phyloP scores from a whole-genome alignment of 2,113 vertebrate species.

The Taurulus bubalis region DNA sequence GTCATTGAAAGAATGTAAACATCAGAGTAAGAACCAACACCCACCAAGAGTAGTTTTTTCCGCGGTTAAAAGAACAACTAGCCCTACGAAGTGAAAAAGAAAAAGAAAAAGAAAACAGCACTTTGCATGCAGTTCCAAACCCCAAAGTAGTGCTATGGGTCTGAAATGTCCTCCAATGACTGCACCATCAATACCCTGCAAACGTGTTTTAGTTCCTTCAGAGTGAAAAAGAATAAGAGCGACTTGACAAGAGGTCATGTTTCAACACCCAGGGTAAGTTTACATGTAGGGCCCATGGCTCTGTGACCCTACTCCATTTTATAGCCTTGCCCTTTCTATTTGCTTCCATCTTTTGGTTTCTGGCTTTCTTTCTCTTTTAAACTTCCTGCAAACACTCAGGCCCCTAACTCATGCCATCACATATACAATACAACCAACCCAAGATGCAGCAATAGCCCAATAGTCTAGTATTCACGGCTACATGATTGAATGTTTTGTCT shows the following conservation, averaged over 20 bases:
- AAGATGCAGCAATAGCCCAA: neutral
- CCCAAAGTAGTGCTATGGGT: neutral
- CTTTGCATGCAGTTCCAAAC: neutral
- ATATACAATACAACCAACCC: neutral
- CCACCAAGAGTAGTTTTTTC: constrained; percentile 27
- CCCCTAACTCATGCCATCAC: neutral
- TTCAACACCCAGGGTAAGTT: constrained; percentile 51
- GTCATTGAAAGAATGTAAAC: constrained; percentile 67
- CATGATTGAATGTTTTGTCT: neutral
- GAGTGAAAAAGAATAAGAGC: neutral
- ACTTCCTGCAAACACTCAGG: constrained; percentile 51
- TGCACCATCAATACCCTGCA: neutral
- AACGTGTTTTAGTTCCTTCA: neutral
- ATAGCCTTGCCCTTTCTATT: constrained; percentile 39
- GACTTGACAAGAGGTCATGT: constrained; percentile 34
- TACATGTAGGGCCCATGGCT: constrained; percentile 43
- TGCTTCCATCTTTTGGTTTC: constrained; percentile 61
- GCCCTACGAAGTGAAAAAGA: neutral
- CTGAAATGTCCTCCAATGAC: neutral
- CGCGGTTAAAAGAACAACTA: constrained; percentile 16
- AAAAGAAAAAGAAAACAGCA: neutral
- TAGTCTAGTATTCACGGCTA: neutral
- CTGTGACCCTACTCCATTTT: constrained; percentile 53
- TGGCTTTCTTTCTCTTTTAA: constrained; percentile 48
- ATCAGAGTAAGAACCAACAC: constrained; percentile 9